These are phyloP conservation scores for Acleris literana DNA, from an alignment of 2,888 invertebrate genomes.

Conservation along the genomic window DNA sequence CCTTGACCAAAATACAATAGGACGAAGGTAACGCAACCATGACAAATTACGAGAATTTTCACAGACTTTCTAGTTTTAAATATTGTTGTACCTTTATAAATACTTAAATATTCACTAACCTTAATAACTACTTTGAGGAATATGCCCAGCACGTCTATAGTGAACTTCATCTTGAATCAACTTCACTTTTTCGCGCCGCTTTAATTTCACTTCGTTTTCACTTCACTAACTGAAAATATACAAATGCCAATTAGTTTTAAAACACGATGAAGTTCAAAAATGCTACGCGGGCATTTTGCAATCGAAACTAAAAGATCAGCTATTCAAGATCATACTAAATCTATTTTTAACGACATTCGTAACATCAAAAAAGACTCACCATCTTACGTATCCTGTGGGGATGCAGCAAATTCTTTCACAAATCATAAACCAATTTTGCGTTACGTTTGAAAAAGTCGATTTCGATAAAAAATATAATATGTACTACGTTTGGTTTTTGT, in stretches of 20 bases:
- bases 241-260: conserved; percentile 50
- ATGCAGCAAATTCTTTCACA: conserved; percentile 36
- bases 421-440: conserved; percentile 47
- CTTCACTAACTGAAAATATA: conserved; percentile 68
- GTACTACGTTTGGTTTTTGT: conserved; percentile 77
- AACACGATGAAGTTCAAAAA: conserved; percentile 18
- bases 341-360: conserved; percentile 48
- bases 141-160: conserved; percentile 78
- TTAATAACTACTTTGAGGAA: conserved; percentile 79
- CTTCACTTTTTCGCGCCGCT: conserved; percentile 42
- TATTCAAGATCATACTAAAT: conserved; percentile 48
- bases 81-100: not conserved
- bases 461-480: conserved; percentile 78
- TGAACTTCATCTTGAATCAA: conserved; percentile 75
- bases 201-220: conserved; percentile 63
- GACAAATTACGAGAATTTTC: not conserved
- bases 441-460: conserved; percentile 61
- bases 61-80: not conserved
- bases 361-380: conserved; percentile 50
- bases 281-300: conserved; percentile 44
- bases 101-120: conserved; percentile 59
- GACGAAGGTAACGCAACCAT: not conserved
- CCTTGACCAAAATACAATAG: conserved; percentile 26
- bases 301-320: conserved; percentile 40
- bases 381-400: conserved; percentile 43